phyloP scores from a whole-genome alignment of 2,113 vertebrate genomes.

The Ameiurus melas region DNA sequence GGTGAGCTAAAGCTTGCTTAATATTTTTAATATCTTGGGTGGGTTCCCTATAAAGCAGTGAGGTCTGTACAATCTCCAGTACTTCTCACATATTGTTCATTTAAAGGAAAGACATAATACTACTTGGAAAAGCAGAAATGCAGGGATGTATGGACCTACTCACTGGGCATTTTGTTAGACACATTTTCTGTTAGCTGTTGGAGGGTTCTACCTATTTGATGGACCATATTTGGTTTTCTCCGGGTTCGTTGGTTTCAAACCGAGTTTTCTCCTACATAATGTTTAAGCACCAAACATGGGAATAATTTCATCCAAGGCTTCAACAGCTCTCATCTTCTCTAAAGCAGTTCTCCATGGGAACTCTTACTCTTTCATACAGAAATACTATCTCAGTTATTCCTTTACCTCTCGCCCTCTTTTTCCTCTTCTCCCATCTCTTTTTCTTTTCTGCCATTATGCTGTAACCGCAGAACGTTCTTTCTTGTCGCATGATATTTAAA shows the following conservation, averaged over 20 bases:
- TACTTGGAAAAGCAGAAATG: neutral
- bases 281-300: neutral
- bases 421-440: neutral
- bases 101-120: neutral
- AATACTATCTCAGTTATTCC: neutral
- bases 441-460: slow-evolving; percentile 5
- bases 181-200: too few species aligned
- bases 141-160: neutral
- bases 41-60: neutral
- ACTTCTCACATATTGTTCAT: slow-evolving; percentile 2
- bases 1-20: neutral
- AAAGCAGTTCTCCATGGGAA: neutral
- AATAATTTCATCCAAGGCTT: neutral
- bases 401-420: neutral
- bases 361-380: neutral
- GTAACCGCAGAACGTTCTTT: neutral
- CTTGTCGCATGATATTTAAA: slow-evolving; percentile 22
- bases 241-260: neutral
- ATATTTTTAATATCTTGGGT: neutral
- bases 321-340: neutral
- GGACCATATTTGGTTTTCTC: too few species aligned
- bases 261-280: neutral
- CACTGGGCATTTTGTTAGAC: neutral
- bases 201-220: too few species aligned
- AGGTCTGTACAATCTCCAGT: slow-evolving; percentile 11